phyloP scores from a whole-genome alignment of 2,113 vertebrate species.

The Stictonetta naevosa region DNA sequence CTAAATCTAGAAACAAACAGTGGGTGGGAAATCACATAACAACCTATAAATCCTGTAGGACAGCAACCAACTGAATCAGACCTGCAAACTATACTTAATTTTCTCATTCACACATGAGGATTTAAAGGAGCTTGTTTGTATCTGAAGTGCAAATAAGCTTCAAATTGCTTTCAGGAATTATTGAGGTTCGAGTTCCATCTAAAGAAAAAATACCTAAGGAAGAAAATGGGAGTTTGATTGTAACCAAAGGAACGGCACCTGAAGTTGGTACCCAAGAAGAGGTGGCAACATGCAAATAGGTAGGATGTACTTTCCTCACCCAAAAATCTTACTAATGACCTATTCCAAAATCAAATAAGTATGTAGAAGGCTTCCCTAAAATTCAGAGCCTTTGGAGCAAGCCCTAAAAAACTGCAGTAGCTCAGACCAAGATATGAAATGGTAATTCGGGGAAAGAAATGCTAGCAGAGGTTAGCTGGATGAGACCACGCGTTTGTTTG shows the following conservation, averaged over 20 bases:
- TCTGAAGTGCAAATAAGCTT: neutral
- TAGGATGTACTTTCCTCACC: neutral
- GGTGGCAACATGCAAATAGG: neutral
- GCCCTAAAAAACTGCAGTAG: neutral
- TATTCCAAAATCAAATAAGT: neutral
- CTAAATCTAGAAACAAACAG: neutral
- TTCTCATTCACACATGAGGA: neutral
- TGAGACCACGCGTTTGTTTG: fast-evolving
- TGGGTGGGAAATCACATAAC: neutral
- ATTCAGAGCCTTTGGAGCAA: neutral
- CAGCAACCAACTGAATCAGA: neutral
- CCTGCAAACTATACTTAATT: neutral
- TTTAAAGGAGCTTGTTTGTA: neutral
- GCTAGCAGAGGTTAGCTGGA: neutral
- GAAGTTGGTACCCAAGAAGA: neutral
- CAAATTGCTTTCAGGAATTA: neutral
- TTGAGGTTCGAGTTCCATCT: neutral
- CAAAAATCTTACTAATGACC: neutral
- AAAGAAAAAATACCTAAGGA: neutral
- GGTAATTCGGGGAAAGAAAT: neutral
- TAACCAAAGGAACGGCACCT: neutral
- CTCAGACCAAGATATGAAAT: neutral
- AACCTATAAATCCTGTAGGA: neutral
- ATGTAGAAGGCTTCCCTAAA: neutral
- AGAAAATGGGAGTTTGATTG: neutral